Percentiles rank a stretch among this genome's conserved stretches.
Evolutionary conservation across 2,113 vertebrate genomes (phyloP).

Genomic region (Tragelaphus buxtoni): DNA sequence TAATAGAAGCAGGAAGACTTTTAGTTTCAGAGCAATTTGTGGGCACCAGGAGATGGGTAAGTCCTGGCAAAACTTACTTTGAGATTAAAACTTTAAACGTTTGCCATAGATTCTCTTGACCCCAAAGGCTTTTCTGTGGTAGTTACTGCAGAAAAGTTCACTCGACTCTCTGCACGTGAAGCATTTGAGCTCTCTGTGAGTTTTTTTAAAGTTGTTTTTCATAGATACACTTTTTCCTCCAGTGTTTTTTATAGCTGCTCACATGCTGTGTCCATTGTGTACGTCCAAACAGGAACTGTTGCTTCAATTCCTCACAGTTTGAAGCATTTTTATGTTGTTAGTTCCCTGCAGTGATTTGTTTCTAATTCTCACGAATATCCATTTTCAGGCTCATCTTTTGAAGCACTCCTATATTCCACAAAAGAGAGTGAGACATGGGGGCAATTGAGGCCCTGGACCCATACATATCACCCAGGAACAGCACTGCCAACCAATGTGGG

Average conservation of each 20-base stretch:
- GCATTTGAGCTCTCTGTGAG: background rate
- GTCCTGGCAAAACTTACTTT: background rate
- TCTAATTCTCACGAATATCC: background rate
- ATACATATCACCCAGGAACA: background rate
- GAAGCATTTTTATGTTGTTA: background rate
- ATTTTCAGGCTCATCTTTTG: background rate
- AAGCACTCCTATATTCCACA: no score
- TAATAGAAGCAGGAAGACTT: background rate
- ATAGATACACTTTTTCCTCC: background rate
- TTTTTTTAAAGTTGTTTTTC: background rate
- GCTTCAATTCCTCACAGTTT: background rate
- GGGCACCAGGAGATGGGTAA: background rate
- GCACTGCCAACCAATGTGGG: background rate
- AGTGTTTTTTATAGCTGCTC: slow-evolving; percentile 31
- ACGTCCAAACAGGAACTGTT: background rate
- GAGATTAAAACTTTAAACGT: background rate
- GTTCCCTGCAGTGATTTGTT: background rate
- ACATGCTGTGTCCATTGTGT: background rate
- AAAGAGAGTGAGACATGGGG: background rate
- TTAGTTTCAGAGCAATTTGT: background rate
- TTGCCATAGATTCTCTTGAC: background rate
- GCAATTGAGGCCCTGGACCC: accelerated
- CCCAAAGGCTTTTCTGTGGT: background rate
- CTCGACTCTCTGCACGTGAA: background rate
- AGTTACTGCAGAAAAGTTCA: background rate